Evolutionary conservation across 2,113 vertebrate species (phyloP), one percentile per base, ranked within the genome.

Genomic region (Arvicanthis niloticus): DNA sequence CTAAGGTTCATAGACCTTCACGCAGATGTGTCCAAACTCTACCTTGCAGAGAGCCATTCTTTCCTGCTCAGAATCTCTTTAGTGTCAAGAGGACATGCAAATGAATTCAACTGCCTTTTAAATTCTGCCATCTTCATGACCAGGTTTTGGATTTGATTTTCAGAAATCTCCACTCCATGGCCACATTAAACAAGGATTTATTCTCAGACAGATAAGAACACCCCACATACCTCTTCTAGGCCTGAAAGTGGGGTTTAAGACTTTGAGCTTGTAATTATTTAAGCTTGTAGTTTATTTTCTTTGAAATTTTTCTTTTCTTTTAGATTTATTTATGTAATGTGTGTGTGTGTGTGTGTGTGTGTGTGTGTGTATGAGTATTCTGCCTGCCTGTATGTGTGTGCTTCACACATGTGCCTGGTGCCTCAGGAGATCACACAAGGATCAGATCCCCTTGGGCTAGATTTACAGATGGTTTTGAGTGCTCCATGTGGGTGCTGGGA

Each of bases 11-110:
- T 62, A 45, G n/a, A 88, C 5, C 78, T 68, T 68, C 56, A 73
- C 1, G 34, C 45, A 73, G 89, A 68, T 68, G 29, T 68, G 67
- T 68, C 45, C 22, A 73, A 82, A 72, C 53, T 77, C 7, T 76
- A 88, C 88, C 88, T 68, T 88, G 88, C 22, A n/a, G 51, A 96
- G 53, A 76, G 56, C 10, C 24, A 65, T 15, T 80, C 34, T 89
- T 92, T 76, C 62, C 40, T 84, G 82, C 70, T 68, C 21, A 81
- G 73, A 26, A 53, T 62, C 68, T 91, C 77, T 56, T 68, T 73
- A 76, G 86, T 48, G 26, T 67, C 58, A 37, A 81, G 78, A 40
- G n/a, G 40, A 62, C n/a, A 48, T 88, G 62, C 7, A 93, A 58
- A 5, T 56, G 16, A 65, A 82, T 82, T 91, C 16, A 45, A 45